A percentile compares a stretch with the other conserved stretches of the same genome.
phyloP scores from a whole-genome alignment of 2,888 invertebrate genomes.

The Volucella inanis region DNA sequence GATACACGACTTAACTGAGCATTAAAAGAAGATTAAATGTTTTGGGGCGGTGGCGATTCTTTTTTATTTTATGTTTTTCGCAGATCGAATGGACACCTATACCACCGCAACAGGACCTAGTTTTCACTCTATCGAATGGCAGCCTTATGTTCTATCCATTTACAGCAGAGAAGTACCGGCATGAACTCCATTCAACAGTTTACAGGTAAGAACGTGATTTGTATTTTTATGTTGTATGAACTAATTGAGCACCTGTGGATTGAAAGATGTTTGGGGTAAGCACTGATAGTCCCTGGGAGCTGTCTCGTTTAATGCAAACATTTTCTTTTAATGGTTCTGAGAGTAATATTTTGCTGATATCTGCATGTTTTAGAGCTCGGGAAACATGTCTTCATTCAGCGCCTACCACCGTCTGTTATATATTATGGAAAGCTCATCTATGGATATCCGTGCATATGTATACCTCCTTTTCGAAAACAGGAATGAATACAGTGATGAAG shows the following conservation, averaged over 20 bases:
- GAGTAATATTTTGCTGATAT: background rate
- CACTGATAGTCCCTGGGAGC: too few relatives aligned
- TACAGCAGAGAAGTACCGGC: slow-evolving; percentile 90
- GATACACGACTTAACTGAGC: slow-evolving; percentile 15
- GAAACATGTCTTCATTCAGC: too few relatives aligned
- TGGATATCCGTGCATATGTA: too few relatives aligned
- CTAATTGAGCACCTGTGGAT: too few relatives aligned
- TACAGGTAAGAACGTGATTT: slow-evolving; percentile 86
- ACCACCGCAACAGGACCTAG: slow-evolving; percentile 87
- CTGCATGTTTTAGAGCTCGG: background rate
- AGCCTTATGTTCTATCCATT: slow-evolving; percentile 94
- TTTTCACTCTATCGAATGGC: slow-evolving; percentile 91
- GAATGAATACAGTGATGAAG: too few relatives aligned
- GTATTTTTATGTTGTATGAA: background rate
- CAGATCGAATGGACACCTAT: slow-evolving; percentile 91
- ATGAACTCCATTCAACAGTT: slow-evolving; percentile 92
- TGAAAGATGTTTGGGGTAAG: too few relatives aligned
- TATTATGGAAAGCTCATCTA: too few relatives aligned
- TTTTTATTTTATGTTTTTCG: slow-evolving; percentile 20
- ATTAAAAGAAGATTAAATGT: slow-evolving; percentile 41
- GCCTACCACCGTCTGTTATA: too few relatives aligned
- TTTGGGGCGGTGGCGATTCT: background rate
- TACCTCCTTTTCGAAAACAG: too few relatives aligned
- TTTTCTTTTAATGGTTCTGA: too few relatives aligned
- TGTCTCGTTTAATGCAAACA: too few relatives aligned